Conservation (phyloP, 2,797 vertebrate genomes). For the Otolemur crassicaudatus region DNA sequence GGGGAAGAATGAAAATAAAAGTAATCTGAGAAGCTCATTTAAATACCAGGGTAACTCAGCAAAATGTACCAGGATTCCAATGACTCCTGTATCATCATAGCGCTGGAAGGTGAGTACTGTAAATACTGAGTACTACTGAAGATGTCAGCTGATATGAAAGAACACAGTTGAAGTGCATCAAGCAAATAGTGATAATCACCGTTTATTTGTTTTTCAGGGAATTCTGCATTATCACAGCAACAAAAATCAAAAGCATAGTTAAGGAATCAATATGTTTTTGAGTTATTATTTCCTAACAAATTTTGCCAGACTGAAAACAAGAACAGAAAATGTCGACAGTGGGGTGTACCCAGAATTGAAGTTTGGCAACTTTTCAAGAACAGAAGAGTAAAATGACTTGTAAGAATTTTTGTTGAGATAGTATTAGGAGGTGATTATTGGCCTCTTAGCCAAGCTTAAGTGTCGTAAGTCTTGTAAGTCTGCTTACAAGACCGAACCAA, state of each 20-base stretch:
- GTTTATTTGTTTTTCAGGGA: background rate
- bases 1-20: background rate
- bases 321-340: background rate
- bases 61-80: background rate
- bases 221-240: background rate
- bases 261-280: background rate
- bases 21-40: background rate
- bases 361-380: background rate
- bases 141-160: background rate
- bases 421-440: background rate
- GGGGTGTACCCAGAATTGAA: background rate
- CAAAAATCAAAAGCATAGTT: background rate
- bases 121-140: background rate
- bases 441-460: background rate
- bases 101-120: background rate
- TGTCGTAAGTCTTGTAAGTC: background rate
- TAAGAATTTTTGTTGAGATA: background rate
- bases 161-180: no score
- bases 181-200: background rate
- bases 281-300: background rate
- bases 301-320: background rate
- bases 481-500: background rate
- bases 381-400: background rate
- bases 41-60: background rate
- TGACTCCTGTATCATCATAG: background rate